Evolutionary conservation across 2,888 invertebrate species (phyloP).

Genomic region (Drosophila helvetica): DNA sequence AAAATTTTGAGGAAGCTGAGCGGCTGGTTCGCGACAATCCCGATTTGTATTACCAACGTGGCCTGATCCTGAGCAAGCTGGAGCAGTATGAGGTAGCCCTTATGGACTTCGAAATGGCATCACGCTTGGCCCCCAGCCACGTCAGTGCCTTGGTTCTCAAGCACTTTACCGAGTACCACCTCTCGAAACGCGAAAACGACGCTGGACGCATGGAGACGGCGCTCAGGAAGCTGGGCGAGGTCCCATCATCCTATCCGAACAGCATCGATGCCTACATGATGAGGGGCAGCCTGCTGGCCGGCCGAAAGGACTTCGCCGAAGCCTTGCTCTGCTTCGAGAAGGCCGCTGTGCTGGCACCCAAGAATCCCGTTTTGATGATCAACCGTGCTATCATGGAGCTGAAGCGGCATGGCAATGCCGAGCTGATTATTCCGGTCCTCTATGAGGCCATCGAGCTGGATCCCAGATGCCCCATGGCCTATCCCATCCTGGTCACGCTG

Average conservation of each 20-base stretch:
- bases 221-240: not conserved
- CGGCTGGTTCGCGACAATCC: not conserved
- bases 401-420: not conserved
- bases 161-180: not conserved
- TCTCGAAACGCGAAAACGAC: not conserved
- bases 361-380: not conserved
- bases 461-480: not conserved
- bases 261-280: not conserved
- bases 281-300: not conserved
- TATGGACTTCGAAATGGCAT: not conserved
- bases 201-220: not conserved
- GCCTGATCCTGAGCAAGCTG: not conserved
- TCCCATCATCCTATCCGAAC: accelerated
- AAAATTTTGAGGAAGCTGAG: not conserved
- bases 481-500: not conserved
- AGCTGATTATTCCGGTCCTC: not conserved
- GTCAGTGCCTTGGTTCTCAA: not conserved
- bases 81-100: not conserved
- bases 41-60: not conserved
- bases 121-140: not conserved
- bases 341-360: not conserved
- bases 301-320: not conserved
- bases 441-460: not conserved
- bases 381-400: not conserved
- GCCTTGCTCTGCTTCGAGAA: not conserved